Conservation (phyloP, 2,797 vertebrate species). For the Rhinophrynus dorsalis region DNA sequence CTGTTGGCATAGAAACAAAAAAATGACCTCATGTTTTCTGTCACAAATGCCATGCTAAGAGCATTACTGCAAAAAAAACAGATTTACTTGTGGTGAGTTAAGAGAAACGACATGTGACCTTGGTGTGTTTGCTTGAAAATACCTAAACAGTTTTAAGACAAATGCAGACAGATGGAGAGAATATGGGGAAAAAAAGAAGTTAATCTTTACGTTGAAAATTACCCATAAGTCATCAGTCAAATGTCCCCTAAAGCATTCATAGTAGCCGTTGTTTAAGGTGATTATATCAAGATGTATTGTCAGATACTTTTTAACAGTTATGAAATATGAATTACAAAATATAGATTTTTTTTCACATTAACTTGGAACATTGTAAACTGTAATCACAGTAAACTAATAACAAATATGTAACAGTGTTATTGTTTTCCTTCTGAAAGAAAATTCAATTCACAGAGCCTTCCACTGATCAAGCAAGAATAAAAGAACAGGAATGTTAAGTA, state of each 20-base stretch:
- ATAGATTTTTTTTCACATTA: conserved; percentile 6
- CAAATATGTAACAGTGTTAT: conserved; percentile 15
- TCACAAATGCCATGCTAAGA: conserved; percentile 53
- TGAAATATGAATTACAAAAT: conserved; percentile 38
- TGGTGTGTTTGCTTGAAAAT: conserved; percentile 41
- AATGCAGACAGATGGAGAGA: conserved; percentile 43
- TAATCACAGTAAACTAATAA: conserved; percentile 39
- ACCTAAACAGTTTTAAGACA: conserved; percentile 31
- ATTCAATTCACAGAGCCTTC: conserved; percentile 21
- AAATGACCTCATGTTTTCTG: conserved; percentile 50
- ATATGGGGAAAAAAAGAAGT: conserved; percentile 35
- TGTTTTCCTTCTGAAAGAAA: conserved; percentile 4
- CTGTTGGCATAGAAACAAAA: conserved; percentile 70
- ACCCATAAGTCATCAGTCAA: conserved; percentile 41
- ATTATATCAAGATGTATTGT: conserved; percentile 34
- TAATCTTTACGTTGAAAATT: conserved; percentile 52
- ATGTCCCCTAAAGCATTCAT: conserved; percentile 30
- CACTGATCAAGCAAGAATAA: conserved; percentile 23
- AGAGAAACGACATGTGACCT: conserved; percentile 47
- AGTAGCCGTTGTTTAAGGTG: conserved; percentile 29
- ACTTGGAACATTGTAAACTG: conserved; percentile 16
- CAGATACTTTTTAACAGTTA: conserved; percentile 28
- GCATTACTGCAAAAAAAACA: conserved; percentile 51
- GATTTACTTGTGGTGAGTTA: conserved; percentile 45
- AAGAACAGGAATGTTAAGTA: conserved; percentile 17